These are phyloP conservation scores for Orthosia gothica DNA, from an alignment of 2,888 invertebrate species.

Conservation along the genomic window DNA sequence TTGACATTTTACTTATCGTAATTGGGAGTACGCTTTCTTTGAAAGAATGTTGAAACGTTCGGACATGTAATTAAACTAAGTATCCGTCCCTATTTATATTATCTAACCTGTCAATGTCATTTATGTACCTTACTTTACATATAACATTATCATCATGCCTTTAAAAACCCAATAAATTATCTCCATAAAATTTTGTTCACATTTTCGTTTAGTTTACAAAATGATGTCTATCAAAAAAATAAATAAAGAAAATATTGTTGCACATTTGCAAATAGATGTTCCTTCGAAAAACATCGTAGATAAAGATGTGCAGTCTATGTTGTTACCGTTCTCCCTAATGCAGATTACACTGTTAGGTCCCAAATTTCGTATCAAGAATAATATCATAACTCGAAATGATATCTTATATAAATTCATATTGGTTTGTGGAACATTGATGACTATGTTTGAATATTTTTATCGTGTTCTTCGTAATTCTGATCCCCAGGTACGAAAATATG, in stretches of 20 bases:
- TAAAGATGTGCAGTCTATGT: constrained; percentile 21
- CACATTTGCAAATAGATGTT: not conserved
- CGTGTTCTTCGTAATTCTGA: not conserved
- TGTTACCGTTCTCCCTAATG: not conserved
- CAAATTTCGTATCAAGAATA: constrained; percentile 14
- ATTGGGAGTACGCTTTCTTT: too few species aligned
- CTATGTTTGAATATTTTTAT: not conserved
- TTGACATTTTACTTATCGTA: too few species aligned
- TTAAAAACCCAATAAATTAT: not conserved
- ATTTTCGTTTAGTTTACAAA: not conserved
- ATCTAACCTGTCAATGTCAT: too few species aligned
- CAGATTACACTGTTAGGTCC: not conserved
- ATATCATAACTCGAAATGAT: constrained; percentile 9
- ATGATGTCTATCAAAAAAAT: not conserved
- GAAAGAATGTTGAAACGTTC: too few species aligned
- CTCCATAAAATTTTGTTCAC: not conserved
- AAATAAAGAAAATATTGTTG: not conserved
- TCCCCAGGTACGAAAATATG: not conserved
- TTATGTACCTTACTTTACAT: not conserved
- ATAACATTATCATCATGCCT: too few species aligned
- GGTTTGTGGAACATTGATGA: constrained; percentile 8
- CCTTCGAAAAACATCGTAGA: not conserved
- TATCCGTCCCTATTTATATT: not conserved
- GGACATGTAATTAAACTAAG: not conserved
- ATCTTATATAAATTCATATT: constrained; percentile 1